Percentiles rank a stretch among this genome's conserved stretches.
Conservation (phyloP, 2,797 vertebrate genomes). For the Alcedo quadribrachys region DNA sequence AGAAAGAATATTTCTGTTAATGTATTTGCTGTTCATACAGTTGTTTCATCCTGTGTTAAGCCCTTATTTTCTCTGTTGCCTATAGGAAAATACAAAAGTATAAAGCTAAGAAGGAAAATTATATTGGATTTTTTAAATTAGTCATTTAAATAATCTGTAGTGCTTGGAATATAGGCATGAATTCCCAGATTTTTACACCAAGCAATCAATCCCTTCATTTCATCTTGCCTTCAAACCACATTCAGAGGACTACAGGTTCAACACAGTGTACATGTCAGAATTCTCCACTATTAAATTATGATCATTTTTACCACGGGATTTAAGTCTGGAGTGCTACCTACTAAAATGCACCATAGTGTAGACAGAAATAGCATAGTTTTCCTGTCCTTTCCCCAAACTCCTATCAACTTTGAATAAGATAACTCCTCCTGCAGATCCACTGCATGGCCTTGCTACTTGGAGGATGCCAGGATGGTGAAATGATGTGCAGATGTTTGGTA, state of each 20-base stretch:
- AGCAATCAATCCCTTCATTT: neutral
- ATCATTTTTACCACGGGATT: neutral
- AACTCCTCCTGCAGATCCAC: neutral
- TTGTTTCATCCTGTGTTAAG: neutral
- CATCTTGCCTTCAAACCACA: neutral
- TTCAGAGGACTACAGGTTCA: neutral
- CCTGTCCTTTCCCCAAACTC: rapidly evolving
- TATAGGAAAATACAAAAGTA: neutral
- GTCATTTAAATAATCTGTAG: neutral
- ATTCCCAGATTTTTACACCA: neutral
- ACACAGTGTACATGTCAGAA: neutral
- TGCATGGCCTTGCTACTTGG: neutral
- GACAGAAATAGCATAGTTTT: neutral
- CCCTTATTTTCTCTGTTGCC: neutral
- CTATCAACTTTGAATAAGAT: neutral
- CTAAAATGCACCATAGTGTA: neutral
- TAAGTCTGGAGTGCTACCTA: neutral
- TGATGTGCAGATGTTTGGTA: neutral
- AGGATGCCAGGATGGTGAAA: neutral
- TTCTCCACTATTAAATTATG: neutral
- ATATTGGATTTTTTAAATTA: neutral
- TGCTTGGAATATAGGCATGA: neutral
- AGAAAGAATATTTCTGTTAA: neutral
- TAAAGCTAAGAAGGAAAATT: neutral
- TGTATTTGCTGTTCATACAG: neutral